Evolutionary conservation across 2,888 invertebrate genomes (phyloP), one percentile per base, ranked within the genome.

Genomic region (Dilophus febrilis): DNA sequence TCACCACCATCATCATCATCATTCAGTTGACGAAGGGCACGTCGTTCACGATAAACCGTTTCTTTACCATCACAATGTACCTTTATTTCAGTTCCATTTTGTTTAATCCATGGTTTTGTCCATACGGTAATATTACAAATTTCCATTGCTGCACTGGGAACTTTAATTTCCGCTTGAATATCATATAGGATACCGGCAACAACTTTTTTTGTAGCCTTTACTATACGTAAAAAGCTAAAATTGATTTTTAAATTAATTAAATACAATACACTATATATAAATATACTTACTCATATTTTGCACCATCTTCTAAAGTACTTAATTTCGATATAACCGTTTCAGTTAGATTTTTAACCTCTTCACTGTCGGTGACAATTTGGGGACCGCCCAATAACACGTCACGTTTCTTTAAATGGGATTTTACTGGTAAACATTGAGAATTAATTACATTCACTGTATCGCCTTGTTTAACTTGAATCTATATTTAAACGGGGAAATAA

Each of bases 181-280:
- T 61, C 64, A 40, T 68, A 70, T 37, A 68, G 50, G 26, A 57
- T 48, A 14, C 76, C 76, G 36, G 69, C 58, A 5, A 73, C 68
- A 10, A 71, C 53, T 56, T 72, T 66, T 17, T 55, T 54, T 0
- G 64, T 55, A 11, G 68, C 67, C 3, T 22, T 8, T 22, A 22
- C 22, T 6, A 22, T 22, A 6, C 8, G 64, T 60, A 39, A 58
- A 55, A 7, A 74, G 51, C 39, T 63, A 16, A 11, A 34, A 17
- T 12, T 26, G 7, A 19, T 22, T 34, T 30, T 7, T 17, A 18
- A 4, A 13, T 3, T 16, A 17, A 22, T 29, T 19, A 22, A 12
- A 26, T 14, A 39, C 29, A 22, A 6, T 22, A 6, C 8, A 22
- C 22, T 22, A 22, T 6, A 22, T 6, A 22, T 4, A 22, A 22